A percentile compares a stretch with the other conserved stretches of the same genome.
These are phyloP conservation scores for Cenopis cana DNA, from an alignment of 2,888 invertebrate species.

Conservation along the genomic window DNA sequence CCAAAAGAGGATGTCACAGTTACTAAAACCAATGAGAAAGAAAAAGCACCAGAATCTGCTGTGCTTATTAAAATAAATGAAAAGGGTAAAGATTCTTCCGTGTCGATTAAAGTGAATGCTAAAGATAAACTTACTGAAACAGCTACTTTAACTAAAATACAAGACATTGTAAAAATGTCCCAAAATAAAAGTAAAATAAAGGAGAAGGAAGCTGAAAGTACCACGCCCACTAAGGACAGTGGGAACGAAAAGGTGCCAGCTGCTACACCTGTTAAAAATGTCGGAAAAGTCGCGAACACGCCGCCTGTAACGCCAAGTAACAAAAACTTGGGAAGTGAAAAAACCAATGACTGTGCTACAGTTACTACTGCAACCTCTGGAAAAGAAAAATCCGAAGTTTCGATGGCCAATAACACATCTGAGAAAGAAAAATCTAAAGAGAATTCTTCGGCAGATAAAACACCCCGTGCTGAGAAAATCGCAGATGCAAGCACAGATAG, in stretches of 20 bases:
- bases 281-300: conserved; percentile 48
- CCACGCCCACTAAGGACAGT: conserved; percentile 51
- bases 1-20: background rate
- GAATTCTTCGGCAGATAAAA: background rate
- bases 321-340: conserved; percentile 14
- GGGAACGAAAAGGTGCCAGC: conserved; percentile 47
- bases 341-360: conserved; percentile 5
- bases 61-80: conserved; percentile 9
- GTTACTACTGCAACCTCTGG: conserved; percentile 43
- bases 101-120: conserved; percentile 11
- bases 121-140: conserved; percentile 8
- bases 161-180: conserved; percentile 14
- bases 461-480: conserved; percentile 11
- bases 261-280: conserved; percentile 50
- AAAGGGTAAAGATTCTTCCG: conserved; percentile 17
- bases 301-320: conserved; percentile 10
- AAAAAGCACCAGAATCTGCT: conserved; percentile 9
- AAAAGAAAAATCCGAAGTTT: conserved; percentile 8
- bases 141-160: conserved; percentile 19
- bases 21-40: conserved; percentile 12
- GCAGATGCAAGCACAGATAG: conserved; percentile 37
- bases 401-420: background rate
- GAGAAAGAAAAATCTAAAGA: conserved; percentile 2
- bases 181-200: conserved; percentile 47
- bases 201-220: conserved; percentile 50